phyloP scores from a whole-genome alignment of 2,797 vertebrate genomes.

The Phoxinus dragarum region DNA sequence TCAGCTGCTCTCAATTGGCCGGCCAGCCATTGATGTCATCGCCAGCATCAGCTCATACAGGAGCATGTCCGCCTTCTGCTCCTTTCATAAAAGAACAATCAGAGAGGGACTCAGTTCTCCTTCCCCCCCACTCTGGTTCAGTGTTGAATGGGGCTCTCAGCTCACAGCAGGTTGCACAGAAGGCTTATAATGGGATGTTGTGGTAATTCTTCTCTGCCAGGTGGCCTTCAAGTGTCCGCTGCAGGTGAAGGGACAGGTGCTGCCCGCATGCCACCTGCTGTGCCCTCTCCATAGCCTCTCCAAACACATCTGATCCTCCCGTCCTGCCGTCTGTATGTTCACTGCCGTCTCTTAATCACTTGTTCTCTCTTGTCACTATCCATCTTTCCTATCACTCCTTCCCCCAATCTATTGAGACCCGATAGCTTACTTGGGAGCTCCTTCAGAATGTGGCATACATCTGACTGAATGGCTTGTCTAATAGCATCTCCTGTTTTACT shows the following conservation, averaged over 20 bases:
- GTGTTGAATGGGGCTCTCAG: conserved; percentile 7
- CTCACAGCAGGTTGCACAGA: neutral
- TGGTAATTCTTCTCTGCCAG: conserved; percentile 14
- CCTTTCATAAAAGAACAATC: conserved; percentile 11
- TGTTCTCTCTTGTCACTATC: neutral
- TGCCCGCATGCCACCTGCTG: conserved; percentile 18
- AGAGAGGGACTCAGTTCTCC: neutral
- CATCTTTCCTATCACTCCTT: neutral
- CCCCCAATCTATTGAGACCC: neutral
- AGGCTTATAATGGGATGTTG: conserved; percentile 20
- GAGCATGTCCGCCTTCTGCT: neutral
- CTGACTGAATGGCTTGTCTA: neutral
- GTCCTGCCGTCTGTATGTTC: neutral
- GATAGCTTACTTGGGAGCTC: neutral
- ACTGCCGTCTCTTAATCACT: neutral
- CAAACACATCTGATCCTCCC: conserved; percentile 3
- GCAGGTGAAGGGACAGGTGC: neutral
- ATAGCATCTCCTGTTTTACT: neutral
- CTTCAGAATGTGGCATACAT: neutral
- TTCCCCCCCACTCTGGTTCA: neutral
- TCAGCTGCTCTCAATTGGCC: neutral
- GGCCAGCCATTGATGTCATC: neutral
- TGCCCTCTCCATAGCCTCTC: conserved; percentile 7
- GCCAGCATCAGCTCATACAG: neutral
- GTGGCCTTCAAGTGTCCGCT: conserved; percentile 7